Conservation (phyloP, 2,888 invertebrate genomes). For the Caenorhabditis plicata region DNA sequence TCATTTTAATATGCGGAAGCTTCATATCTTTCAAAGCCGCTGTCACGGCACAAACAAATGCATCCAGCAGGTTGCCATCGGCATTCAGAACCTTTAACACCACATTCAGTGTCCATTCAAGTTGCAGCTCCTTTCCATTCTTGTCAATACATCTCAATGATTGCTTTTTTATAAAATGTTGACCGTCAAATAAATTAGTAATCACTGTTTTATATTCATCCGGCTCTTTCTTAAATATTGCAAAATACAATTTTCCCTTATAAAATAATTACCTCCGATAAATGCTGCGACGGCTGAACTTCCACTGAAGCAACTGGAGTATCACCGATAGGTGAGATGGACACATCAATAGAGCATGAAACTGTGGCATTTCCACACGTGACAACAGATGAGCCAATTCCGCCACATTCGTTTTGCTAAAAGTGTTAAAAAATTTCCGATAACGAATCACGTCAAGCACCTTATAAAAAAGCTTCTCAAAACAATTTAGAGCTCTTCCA, state of each 20-base stretch:
- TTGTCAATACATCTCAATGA: constrained; percentile 9
- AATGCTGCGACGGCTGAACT: constrained; percentile 18
- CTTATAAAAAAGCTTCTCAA: constrained; percentile 19
- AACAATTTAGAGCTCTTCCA: constrained; percentile 15
- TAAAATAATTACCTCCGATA: constrained; percentile 18
- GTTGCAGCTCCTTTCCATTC: constrained; percentile 2
- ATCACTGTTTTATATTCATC: constrained; percentile 17
- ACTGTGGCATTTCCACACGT: constrained; percentile 32
- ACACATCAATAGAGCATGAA: constrained; percentile 30
- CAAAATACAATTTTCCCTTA: no score
- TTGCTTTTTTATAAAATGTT: constrained; percentile 9
- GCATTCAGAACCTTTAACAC: constrained; percentile 17
- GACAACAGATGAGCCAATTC: constrained; percentile 37
- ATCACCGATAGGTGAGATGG: constrained; percentile 28
- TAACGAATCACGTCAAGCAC: not conserved
- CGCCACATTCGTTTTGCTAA: constrained; percentile 37
- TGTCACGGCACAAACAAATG: constrained; percentile 19
- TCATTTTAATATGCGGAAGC: constrained; percentile 31
- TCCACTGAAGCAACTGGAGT: constrained; percentile 14
- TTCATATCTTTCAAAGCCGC: constrained; percentile 22
- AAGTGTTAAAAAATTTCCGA: not conserved
- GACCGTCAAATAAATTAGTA: constrained; percentile 6
- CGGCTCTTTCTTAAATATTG: constrained; percentile 12
- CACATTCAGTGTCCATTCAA: constrained; percentile 19
- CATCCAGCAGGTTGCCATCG: constrained; percentile 18